Percentiles rank a stretch among this genome's conserved stretches.
These are phyloP conservation scores for Tichodroma muraria DNA, from an alignment of 2,113 vertebrate genomes.

Conservation along the genomic window DNA sequence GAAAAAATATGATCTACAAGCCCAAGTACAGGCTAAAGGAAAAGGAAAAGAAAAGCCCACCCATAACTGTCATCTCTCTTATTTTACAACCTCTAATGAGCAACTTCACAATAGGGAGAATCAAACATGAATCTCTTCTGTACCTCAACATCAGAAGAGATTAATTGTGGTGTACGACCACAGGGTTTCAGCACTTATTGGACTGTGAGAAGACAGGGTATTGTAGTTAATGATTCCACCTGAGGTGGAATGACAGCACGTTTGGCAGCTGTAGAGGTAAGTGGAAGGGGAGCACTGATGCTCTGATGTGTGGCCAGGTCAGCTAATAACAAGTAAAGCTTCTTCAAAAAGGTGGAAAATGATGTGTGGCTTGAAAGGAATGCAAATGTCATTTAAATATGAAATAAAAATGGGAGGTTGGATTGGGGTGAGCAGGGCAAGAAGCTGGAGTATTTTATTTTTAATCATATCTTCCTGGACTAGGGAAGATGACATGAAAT, in stretches of 20 bases:
- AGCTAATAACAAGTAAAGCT: background rate
- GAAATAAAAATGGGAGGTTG: background rate
- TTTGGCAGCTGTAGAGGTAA: background rate
- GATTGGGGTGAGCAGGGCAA: background rate
- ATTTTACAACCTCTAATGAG: constrained; percentile 6
- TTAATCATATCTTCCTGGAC: background rate
- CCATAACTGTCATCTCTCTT: background rate
- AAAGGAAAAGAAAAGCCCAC: background rate
- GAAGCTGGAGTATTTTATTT: background rate
- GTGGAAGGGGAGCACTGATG: background rate
- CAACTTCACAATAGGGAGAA: background rate
- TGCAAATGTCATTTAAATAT: background rate
- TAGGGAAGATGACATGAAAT: background rate
- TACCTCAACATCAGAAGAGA: background rate
- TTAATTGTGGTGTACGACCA: background rate
- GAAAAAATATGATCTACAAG: background rate
- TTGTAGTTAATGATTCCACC: constrained; percentile 26
- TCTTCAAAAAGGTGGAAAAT: background rate
- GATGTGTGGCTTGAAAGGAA: background rate
- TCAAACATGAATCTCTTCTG: background rate
- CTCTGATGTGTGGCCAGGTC: background rate
- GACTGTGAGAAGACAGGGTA: background rate
- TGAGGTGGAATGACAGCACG: background rate
- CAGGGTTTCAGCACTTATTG: background rate
- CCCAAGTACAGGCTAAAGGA: background rate